Base-by-base conservation (phyloP, 1,140 invertebrate genomes). In the Oscheius sp. region DNA sequence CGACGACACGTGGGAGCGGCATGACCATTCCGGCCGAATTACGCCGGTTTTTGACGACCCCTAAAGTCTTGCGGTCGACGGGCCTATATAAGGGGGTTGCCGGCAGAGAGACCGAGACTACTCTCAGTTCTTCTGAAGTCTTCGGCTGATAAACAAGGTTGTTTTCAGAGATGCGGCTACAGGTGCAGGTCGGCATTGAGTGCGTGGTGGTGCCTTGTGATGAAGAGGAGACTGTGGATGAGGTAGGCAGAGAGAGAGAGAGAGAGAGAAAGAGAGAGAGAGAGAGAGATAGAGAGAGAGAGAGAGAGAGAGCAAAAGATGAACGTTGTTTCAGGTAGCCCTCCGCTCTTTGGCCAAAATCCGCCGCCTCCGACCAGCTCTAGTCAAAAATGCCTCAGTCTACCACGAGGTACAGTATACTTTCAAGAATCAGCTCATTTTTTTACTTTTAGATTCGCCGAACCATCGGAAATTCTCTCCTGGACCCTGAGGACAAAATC, bases 121-220 rank as follows among this genome's bases (percentile, higher is more conserved):
- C n/a, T n/a, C n/a, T n/a, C n/a, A n/a, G n/a, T n/a, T n/a, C n/a
- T n/a, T n/a, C n/a, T n/a, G n/a, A n/a, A n/a, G 28, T 42, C 23
- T 23, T 7, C 23, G 23, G 49, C 49, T 7, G 7, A 4, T 55
- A n/a, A 13, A 7, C 61, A n/a, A 63, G n/a, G 7, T 63, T 36
- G 26, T 7, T 29, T 18, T 4, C 46, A 18, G 42, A 66, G 15
- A 74, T 74, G 72, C 45, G 72, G 36, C 72, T 74, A 3, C 72
- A 74, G 45, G 52, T 74, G 1, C 72, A 74, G 46, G 65, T 74
- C 23, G 72, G 64, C n/a, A 63, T 69, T 18, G 72, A 74, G 34
- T 74, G 72, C 63, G 36, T 74, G 20, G 65, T 61, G 42, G 64
- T 74, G 3, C 55, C 72, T 32, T 74, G 72, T 58, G 36, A 68